Evolutionary conservation across 2,888 invertebrate genomes (phyloP).

Genomic region (Melangyna quadrimaculata): DNA sequence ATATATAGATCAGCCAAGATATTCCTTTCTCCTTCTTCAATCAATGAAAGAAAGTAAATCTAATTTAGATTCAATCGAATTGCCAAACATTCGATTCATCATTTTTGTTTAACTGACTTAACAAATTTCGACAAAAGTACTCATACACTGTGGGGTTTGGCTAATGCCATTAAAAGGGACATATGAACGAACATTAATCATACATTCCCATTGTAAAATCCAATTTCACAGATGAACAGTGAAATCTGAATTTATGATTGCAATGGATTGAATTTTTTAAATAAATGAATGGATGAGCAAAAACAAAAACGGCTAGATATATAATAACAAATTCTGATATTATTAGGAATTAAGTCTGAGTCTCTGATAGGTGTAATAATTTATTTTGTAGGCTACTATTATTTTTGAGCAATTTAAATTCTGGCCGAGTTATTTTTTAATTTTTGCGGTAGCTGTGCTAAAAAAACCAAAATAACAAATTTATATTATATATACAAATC

Average conservation of each 20-base stretch:
- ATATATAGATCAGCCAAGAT: neutral
- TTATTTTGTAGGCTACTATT: neutral
- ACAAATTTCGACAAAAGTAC: neutral
- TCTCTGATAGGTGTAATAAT: neutral
- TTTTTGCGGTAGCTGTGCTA: too few species aligned
- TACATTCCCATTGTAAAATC: conserved; percentile 36
- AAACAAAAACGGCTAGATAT: neutral
- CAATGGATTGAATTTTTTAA: neutral
- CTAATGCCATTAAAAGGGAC: neutral
- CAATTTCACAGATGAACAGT: conserved; percentile 51
- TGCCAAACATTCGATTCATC: neutral
- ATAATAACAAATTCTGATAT: neutral
- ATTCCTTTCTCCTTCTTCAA: neutral
- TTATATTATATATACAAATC: too few species aligned
- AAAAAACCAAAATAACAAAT: too few species aligned
- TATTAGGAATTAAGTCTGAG: neutral
- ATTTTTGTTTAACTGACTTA: neutral
- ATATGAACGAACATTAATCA: conserved; percentile 14
- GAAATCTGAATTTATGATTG: conserved; percentile 24
- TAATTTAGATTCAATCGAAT: neutral
- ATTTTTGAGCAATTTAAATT: neutral
- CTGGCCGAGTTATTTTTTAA: too few species aligned
- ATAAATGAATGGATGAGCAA: conserved; percentile 7
- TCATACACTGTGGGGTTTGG: neutral
- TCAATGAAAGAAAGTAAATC: neutral